These are phyloP conservation scores for Nanorana parkeri DNA, from an alignment of 2,113 vertebrate genomes.

Conservation along the genomic window DNA sequence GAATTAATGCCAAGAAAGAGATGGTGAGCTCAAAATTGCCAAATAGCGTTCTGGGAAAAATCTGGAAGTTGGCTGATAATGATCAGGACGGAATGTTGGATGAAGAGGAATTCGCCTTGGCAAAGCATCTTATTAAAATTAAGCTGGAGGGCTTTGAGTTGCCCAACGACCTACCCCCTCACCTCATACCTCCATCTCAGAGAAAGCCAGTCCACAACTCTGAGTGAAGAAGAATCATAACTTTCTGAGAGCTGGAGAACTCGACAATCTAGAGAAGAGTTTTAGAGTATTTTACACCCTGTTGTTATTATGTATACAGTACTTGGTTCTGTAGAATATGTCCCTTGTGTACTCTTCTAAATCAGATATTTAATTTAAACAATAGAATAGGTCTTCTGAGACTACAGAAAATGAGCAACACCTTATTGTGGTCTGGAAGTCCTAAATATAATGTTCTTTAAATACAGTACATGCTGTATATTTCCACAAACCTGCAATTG, in stretches of 20 bases:
- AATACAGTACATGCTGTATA: too few species aligned
- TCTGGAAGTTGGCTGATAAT: slow-evolving; percentile 96
- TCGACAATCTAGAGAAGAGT: neutral
- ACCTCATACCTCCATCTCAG: slow-evolving; percentile 91
- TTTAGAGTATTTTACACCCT: neutral
- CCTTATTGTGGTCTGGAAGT: too few species aligned
- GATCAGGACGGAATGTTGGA: slow-evolving; percentile 94
- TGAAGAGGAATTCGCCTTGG: slow-evolving; percentile 93
- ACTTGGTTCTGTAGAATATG: too few species aligned
- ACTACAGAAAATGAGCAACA: too few species aligned
- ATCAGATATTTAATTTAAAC: too few species aligned
- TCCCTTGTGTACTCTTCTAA: too few species aligned
- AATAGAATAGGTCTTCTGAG: too few species aligned
- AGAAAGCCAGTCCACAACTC: slow-evolving; percentile 81
- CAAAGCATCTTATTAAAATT: slow-evolving; percentile 95
- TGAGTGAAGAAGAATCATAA: slow-evolving; percentile 65
- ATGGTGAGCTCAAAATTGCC: slow-evolving; percentile 96
- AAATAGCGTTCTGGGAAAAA: slow-evolving; percentile 94
- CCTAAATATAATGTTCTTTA: too few species aligned
- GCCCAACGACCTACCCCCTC: slow-evolving; percentile 82
- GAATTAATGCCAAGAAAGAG: slow-evolving; percentile 94
- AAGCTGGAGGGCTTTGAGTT: slow-evolving; percentile 95
- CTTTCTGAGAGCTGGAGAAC: neutral
- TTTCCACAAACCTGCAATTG: too few species aligned
- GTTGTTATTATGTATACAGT: neutral